These are phyloP conservation scores for Limenitis camilla DNA, from an alignment of 2,888 invertebrate species.

Conservation along the genomic window DNA sequence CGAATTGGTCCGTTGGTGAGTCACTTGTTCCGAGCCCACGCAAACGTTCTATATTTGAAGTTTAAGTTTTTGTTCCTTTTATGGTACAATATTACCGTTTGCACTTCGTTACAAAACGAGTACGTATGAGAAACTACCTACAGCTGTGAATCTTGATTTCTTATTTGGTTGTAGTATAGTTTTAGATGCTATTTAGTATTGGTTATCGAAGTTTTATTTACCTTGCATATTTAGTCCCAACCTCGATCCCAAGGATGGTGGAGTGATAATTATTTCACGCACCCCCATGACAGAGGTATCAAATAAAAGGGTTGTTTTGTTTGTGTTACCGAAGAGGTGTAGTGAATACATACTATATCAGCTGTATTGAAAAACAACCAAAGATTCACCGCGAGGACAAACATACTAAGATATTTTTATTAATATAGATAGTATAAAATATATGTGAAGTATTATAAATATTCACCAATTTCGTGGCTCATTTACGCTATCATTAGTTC, in stretches of 20 bases:
- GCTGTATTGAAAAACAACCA: too few relatives aligned
- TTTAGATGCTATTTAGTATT: too few relatives aligned
- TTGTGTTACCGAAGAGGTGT: too few relatives aligned
- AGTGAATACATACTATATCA: too few relatives aligned
- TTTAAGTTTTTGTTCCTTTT: slow-evolving; percentile 28
- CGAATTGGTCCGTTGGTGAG: slow-evolving; percentile 40
- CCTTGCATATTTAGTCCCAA: too few relatives aligned
- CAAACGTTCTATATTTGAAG: slow-evolving; percentile 35
- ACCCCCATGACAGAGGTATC: too few relatives aligned
- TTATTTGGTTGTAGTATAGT: background rate
- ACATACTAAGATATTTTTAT: too few relatives aligned
- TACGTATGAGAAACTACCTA: background rate
- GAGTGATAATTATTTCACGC: too few relatives aligned
- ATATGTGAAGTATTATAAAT: background rate
- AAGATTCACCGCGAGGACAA: too few relatives aligned
- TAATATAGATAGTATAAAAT: background rate
- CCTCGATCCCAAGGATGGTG: too few relatives aligned
- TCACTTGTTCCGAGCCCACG: slow-evolving; percentile 31
- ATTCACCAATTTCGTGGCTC: slow-evolving; percentile 3
- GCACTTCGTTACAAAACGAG: background rate
- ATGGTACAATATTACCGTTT: slow-evolving; percentile 23
- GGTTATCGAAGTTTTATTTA: too few relatives aligned
- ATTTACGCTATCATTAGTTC: background rate
- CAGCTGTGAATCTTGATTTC: background rate
- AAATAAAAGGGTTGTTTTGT: too few relatives aligned